Evolutionary conservation across 2,888 invertebrate species (phyloP), one percentile per base, ranked within the genome.

Genomic region (Andrena haemorrhoa): DNA sequence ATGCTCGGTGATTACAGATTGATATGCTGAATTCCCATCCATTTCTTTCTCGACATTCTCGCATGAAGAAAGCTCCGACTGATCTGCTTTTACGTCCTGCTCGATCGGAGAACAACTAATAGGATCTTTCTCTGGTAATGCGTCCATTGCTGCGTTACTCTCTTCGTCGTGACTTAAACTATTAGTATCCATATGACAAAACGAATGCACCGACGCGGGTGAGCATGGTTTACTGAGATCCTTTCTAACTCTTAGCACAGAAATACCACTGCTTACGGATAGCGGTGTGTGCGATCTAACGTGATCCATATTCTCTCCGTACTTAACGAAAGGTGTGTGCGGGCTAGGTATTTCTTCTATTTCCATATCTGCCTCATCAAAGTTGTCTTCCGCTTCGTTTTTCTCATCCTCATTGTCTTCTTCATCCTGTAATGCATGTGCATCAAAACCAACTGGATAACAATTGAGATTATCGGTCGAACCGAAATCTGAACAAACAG

Each of bases 201-300:
- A 92, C 7, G 92, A 91, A 41, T 89, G 90, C 0, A 89, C 79
- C 1, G 93, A 92, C 7, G 85, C 82, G 2, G 92, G 91, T 1
- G 93, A 92, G 65, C 94, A 93, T 3, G 94, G 94, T 89, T 95
- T 95, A 86, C 94, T 94, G 29, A 94, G 90, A 79, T 94, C 93
- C 1, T 89, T 90, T 26, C 91, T 84, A 2, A 91, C 90, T 75
- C 91, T 91, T 20, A 93, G 76, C 26, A 89, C 89, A 60, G 92
- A 93, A 31, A 91, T 91, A 33, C 92, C 91, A 65, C 92, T 92
- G 8, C 91, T 86, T 6, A 84, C 86, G n/a, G 93, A 93, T 35
- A 91, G 73, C 2, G 93, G 90, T 1, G 92, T 92, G 47, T 90
- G 91, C 0, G 92, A 91, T 56, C 90, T 86, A 49, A 83, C 76